Percentiles rank a stretch among this genome's conserved stretches.
phyloP scores from a whole-genome alignment of 2,113 vertebrate species.

The Paratilapia polleni region DNA sequence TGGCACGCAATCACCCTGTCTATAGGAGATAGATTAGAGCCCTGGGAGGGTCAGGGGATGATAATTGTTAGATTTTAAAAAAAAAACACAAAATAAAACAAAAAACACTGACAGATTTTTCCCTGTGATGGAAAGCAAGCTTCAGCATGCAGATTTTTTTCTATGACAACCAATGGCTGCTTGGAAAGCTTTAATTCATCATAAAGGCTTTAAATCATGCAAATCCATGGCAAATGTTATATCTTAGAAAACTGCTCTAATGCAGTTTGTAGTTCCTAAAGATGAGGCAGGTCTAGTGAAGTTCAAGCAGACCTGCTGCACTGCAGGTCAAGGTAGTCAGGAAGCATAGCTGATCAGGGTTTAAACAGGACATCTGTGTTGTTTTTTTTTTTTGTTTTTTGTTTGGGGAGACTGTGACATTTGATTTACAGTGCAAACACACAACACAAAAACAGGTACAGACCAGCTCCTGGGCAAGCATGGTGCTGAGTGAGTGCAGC shows the following conservation, averaged over 20 bases:
- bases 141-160: background rate
- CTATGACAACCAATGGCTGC: background rate
- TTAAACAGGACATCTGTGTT: background rate
- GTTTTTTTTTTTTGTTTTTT: background rate
- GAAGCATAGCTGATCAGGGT: background rate
- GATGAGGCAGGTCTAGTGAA: background rate
- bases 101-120: background rate
- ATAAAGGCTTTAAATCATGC: background rate
- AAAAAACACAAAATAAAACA: no score
- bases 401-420: background rate
- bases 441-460: constrained; percentile 35
- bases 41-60: constrained; percentile 51
- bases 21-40: constrained; percentile 72
- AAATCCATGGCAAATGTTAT: no score
- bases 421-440: constrained; percentile 1
- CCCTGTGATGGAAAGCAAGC: background rate
- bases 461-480: constrained; percentile 77
- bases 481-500: constrained; percentile 80
- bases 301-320: background rate
- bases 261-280: background rate
- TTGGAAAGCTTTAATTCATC: background rate
- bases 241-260: background rate
- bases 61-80: background rate
- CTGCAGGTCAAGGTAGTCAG: background rate
- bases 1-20: constrained; percentile 77